Percentiles rank a stretch among this genome's conserved stretches.
phyloP scores from a whole-genome alignment of 2,113 vertebrate species.

The Oxyura jamaicensis region DNA sequence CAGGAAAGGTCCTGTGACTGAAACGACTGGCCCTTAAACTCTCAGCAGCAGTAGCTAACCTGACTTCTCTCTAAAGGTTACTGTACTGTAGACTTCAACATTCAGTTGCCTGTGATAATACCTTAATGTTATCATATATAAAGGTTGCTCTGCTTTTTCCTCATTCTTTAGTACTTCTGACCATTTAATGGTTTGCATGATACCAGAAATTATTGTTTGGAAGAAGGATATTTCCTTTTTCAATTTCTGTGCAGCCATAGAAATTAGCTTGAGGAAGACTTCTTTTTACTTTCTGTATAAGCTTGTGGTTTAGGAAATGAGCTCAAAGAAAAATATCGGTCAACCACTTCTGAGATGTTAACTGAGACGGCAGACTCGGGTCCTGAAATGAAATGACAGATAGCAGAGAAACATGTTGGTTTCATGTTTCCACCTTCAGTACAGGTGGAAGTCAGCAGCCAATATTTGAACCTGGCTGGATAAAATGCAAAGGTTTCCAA shows the following conservation, averaged over 20 bases:
- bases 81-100: not conserved
- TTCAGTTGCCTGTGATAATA: not conserved
- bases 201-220: not conserved
- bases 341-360: not conserved
- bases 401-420: not conserved
- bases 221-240: not conserved
- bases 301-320: not conserved
- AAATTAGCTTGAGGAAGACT: not conserved
- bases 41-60: not conserved
- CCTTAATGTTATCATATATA: not conserved
- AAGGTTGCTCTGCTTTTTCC: not conserved
- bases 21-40: not conserved
- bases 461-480: not conserved
- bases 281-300: not conserved
- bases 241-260: not conserved
- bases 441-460: not conserved
- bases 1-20: not conserved
- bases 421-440: not conserved
- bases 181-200: not conserved
- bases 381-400: not conserved
- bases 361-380: not conserved
- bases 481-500: not conserved
- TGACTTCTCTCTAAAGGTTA: not conserved
- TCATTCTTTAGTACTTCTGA: not conserved
- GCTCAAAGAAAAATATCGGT: not conserved